Percentiles rank a stretch among this genome's conserved stretches.
These are phyloP conservation scores for Cephonodes hylas DNA, from an alignment of 2,888 invertebrate genomes.

Conservation along the genomic window DNA sequence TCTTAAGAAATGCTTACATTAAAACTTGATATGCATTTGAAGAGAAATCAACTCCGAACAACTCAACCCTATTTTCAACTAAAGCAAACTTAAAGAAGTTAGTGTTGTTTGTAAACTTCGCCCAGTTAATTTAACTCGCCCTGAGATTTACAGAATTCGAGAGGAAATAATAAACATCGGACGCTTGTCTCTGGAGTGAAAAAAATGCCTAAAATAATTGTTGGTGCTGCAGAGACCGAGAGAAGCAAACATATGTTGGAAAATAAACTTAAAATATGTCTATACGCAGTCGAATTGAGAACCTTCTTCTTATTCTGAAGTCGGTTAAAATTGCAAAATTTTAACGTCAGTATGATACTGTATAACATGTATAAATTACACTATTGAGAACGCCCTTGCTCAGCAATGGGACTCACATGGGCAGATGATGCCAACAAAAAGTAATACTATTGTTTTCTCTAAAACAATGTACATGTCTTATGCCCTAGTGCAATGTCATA, in stretches of 20 bases:
- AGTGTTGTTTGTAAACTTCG: not conserved
- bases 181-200: not conserved
- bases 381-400: too few relatives aligned
- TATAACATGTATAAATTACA: not conserved
- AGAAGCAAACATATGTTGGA: too few relatives aligned
- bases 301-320: too few relatives aligned
- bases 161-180: not conserved
- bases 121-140: not conserved
- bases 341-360: too few relatives aligned
- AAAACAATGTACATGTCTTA: too few relatives aligned
- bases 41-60: not conserved
- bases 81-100: not conserved
- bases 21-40: not conserved
- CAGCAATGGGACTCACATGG: too few relatives aligned
- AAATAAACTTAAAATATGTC: too few relatives aligned
- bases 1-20: not conserved
- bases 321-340: too few relatives aligned
- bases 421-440: too few relatives aligned
- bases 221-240: not conserved
- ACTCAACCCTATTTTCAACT: not conserved
- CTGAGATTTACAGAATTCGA: not conserved
- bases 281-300: too few relatives aligned
- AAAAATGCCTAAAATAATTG: not conserved
- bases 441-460: too few relatives aligned
- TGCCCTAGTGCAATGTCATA: too few relatives aligned